Conservation (phyloP, 2,113 vertebrate genomes). For the Paramisgurnus dabryanus region DNA sequence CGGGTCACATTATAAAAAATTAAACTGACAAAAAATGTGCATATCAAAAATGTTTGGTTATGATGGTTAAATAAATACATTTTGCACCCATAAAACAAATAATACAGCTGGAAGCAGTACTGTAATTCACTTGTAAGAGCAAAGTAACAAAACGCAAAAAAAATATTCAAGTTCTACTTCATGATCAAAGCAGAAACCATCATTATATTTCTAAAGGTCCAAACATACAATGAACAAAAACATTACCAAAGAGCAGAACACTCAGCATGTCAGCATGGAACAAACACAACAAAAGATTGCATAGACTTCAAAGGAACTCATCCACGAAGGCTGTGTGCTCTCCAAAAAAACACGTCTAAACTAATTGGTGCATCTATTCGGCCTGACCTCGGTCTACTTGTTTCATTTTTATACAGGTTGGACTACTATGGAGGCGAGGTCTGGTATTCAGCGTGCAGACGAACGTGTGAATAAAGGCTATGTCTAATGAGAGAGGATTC, state of each 20-base stretch:
- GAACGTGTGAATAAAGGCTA: conserved; percentile 60
- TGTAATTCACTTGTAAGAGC: conserved; percentile 8
- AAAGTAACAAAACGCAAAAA: conserved; percentile 13
- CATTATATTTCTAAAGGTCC: conserved; percentile 55
- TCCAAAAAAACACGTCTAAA: conserved; percentile 74
- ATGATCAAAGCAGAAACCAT: conserved; percentile 56
- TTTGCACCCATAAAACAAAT: background rate
- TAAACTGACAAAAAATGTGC: background rate
- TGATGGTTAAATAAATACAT: background rate
- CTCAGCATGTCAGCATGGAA: conserved; percentile 38
- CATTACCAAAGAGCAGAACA: conserved; percentile 55
- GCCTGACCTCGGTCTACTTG: conserved; percentile 58
- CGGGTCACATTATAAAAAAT: too few relatives aligned
- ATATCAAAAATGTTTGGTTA: background rate
- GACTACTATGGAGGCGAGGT: conserved; percentile 46
- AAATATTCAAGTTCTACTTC: conserved; percentile 35
- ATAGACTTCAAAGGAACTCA: conserved; percentile 73
- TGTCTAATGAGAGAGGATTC: conserved; percentile 84
- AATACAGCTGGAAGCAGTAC: background rate
- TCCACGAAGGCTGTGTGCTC: conserved; percentile 53
- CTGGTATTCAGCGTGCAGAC: conserved; percentile 71
- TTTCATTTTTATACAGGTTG: conserved; percentile 59
- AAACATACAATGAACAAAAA: conserved; percentile 61
- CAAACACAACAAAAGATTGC: conserved; percentile 58
- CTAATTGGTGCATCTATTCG: conserved; percentile 81